phyloP scores from a whole-genome alignment of 1,140 invertebrate genomes.

The Plectus sambesii region DNA sequence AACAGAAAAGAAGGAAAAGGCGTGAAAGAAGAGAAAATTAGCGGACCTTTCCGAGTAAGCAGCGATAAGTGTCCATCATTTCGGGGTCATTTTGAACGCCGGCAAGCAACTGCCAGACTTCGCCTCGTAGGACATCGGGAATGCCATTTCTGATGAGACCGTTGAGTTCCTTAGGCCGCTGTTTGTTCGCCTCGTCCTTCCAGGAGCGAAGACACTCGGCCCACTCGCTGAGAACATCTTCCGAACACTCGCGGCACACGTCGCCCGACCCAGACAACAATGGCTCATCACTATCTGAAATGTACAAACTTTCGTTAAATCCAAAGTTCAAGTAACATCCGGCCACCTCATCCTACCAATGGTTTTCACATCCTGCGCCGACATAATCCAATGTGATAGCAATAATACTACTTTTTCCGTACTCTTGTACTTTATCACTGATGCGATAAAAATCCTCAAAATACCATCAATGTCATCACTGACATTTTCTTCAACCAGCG shows the following conservation, averaged over 20 bases:
- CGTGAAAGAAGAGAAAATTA: too few relatives aligned
- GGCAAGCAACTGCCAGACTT: constrained; percentile 90
- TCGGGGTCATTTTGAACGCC: constrained; percentile 67
- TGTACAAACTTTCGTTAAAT: constrained; percentile 41
- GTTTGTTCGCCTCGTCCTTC: constrained; percentile 50
- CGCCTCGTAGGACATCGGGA: constrained; percentile 80
- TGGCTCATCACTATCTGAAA: constrained; percentile 73
- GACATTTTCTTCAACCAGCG: too few relatives aligned
- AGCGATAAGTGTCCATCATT: constrained; percentile 79
- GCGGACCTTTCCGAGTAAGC: constrained; percentile 73
- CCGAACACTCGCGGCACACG: constrained; percentile 88
- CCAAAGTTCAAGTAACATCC: not conserved
- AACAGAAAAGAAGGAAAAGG: constrained; percentile 16
- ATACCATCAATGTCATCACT: too few relatives aligned
- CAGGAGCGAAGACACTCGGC: constrained; percentile 72
- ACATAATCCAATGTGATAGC: not conserved
- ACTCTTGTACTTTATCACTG: not conserved
- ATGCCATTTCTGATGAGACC: constrained; percentile 73
- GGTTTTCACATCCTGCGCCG: too few relatives aligned
- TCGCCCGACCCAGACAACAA: constrained; percentile 85
- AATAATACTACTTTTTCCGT: not conserved
- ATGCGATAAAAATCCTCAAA: not conserved
- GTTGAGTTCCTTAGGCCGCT: constrained; percentile 62
- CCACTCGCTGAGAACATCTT: constrained; percentile 81
- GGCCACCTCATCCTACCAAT: not conserved